Evolutionary conservation across 2,797 vertebrate genomes (phyloP).

Genomic region (Chelonia mydas): DNA sequence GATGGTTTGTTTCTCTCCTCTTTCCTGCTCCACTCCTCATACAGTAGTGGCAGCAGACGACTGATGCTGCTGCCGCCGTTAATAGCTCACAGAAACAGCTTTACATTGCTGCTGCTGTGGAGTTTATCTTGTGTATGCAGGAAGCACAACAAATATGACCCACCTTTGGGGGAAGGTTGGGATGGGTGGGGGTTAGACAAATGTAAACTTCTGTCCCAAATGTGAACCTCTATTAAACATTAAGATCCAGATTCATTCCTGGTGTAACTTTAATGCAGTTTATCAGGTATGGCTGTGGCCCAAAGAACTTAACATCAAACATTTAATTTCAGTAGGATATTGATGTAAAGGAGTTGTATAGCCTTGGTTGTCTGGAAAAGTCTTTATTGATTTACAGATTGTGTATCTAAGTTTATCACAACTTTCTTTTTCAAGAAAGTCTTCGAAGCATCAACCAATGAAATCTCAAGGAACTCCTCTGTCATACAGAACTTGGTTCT

Average conservation of each 20-base stretch:
- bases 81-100: neutral
- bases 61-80: neutral
- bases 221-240: neutral
- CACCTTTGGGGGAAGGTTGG: too few species aligned
- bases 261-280: neutral
- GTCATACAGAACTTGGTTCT: neutral
- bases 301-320: neutral
- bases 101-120: neutral
- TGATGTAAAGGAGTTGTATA: neutral
- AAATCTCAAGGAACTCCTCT: neutral
- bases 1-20: neutral
- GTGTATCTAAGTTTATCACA: neutral
- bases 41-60: neutral
- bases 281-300: neutral
- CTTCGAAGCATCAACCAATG: neutral
- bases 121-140: neutral
- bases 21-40: too few species aligned
- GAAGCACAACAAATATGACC: accelerated
- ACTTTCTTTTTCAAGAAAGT: neutral
- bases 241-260: neutral
- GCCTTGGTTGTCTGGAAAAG: neutral
- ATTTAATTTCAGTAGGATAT: neutral
- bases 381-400: neutral
- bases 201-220: neutral
- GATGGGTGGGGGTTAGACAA: neutral